Conservation (phyloP, 2,113 vertebrate species). For the Parus major region DNA sequence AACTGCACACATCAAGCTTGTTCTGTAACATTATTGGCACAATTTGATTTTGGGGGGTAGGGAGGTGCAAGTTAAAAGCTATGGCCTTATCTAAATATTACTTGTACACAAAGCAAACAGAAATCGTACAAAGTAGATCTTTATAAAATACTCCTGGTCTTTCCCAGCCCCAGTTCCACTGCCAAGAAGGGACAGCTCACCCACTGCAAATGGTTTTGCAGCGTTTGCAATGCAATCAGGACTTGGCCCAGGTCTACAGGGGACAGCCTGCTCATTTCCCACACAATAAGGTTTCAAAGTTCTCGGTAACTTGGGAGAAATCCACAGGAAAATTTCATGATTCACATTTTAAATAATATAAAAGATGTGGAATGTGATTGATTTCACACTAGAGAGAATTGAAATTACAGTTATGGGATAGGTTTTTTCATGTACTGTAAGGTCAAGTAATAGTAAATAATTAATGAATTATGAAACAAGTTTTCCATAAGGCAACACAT, state of each 20-base stretch:
- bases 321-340: neutral
- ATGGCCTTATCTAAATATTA: neutral
- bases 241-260: neutral
- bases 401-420: slow-evolving; percentile 43
- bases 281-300: neutral
- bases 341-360: slow-evolving; percentile 54
- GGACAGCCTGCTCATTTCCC: neutral
- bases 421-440: slow-evolving; percentile 35
- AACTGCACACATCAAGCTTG: neutral
- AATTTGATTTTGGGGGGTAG: neutral
- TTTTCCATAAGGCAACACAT: slow-evolving; percentile 42
- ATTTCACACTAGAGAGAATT: slow-evolving; percentile 39
- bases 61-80: neutral
- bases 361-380: slow-evolving; percentile 48
- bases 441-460: slow-evolving; percentile 64
- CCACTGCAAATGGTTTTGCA: neutral
- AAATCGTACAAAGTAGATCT: neutral
- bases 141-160: neutral
- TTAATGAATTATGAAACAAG: slow-evolving; percentile 65
- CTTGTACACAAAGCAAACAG: neutral
- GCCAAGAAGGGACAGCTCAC: neutral
- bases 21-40: neutral
- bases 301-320: neutral
- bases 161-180: neutral
- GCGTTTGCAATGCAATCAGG: rapidly evolving